Evolutionary conservation across 2,888 invertebrate species (phyloP).

Genomic region (Epiblema foenella): DNA sequence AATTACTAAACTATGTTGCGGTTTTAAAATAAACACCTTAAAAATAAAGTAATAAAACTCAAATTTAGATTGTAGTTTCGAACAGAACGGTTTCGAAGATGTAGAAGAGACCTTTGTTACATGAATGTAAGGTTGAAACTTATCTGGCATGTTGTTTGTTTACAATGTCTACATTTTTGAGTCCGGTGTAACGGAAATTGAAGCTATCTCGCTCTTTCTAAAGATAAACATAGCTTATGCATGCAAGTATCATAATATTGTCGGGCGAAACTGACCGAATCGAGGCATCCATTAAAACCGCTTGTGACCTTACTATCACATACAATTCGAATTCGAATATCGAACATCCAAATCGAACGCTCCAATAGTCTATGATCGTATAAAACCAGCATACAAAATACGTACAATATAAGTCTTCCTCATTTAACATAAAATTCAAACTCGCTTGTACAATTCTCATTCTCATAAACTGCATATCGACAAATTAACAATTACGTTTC

Average conservation of each 20-base stretch:
- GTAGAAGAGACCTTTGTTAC: not conserved
- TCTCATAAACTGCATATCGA: conserved; percentile 4
- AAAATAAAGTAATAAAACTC: not conserved
- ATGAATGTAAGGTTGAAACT: not conserved
- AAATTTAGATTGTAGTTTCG: not conserved
- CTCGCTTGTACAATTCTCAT: not conserved
- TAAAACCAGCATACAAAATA: conserved; percentile 13
- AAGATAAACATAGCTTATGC: conserved; percentile 5
- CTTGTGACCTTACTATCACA: too few species aligned
- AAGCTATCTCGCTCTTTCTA: conserved; percentile 10
- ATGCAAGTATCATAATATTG: not conserved
- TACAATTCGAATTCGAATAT: conserved; percentile 1
- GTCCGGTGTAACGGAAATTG: conserved; percentile 25
- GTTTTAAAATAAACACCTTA: not conserved
- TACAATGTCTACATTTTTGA: conserved; percentile 33
- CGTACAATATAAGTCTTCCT: not conserved
- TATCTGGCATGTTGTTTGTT: conserved; percentile 18
- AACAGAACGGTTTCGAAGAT: not conserved
- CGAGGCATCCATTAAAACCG: too few species aligned
- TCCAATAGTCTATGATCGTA: conserved; percentile 4
- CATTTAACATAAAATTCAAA: not conserved
- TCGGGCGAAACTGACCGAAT: too few species aligned
- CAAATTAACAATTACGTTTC: not conserved
- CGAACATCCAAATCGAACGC: conserved; percentile 21
- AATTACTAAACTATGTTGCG: conserved; percentile 1